These are phyloP conservation scores for Plemyria rubiginata DNA, from an alignment of 2,888 invertebrate species.

Conservation along the genomic window DNA sequence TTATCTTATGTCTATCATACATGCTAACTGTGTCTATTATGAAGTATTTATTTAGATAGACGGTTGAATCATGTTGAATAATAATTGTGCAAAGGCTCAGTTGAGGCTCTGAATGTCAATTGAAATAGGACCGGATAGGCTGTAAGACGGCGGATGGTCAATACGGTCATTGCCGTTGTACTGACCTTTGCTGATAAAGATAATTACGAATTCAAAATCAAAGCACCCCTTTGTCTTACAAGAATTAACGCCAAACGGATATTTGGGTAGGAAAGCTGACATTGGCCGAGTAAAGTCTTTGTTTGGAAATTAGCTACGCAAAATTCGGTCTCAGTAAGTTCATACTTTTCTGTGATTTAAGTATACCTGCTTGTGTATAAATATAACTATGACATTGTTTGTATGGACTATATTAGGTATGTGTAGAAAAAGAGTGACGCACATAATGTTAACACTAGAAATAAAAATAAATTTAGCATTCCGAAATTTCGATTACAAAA, in stretches of 20 bases:
- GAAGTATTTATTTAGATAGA: constrained; percentile 16
- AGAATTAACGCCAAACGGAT: constrained; percentile 46
- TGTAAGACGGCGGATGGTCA: constrained; percentile 36
- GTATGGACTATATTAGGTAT: no score
- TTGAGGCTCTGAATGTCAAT: constrained; percentile 39
- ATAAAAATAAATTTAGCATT: no score
- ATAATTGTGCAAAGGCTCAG: constrained; percentile 12
- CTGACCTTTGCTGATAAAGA: constrained; percentile 33
- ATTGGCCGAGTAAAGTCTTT: constrained; percentile 36
- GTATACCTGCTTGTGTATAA: no score
- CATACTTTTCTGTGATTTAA: not conserved
- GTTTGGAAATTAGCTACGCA: not conserved
- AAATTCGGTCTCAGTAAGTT: not conserved
- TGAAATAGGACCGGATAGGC: constrained; percentile 47
- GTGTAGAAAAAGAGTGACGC: no score
- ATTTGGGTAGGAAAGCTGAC: constrained; percentile 29
- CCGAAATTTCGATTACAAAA: no score
- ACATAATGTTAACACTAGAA: no score
- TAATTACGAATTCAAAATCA: constrained; percentile 48
- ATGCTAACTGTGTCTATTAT: constrained; percentile 6
- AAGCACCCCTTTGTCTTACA: constrained; percentile 54
- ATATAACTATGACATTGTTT: no score
- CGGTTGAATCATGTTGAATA: constrained; percentile 19
- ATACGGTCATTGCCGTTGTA: constrained; percentile 54
- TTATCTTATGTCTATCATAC: no score